A percentile compares a stretch with the other conserved stretches of the same genome.
phyloP scores from a whole-genome alignment of 2,113 vertebrate species.

The Anhinga rufa region DNA sequence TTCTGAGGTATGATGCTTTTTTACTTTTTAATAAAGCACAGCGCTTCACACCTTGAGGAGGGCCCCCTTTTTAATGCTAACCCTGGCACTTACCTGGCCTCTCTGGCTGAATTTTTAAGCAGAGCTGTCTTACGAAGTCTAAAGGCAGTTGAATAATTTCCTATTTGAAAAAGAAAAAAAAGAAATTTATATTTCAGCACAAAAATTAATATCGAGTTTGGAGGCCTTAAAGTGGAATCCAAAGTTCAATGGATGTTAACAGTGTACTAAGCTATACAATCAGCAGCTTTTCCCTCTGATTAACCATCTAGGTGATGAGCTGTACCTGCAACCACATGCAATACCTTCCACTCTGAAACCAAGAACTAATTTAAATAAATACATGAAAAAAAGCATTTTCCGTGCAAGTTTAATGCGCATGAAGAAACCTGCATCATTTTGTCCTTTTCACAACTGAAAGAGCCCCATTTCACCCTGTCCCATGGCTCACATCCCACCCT shows the following conservation, averaged over 20 bases:
- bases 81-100: constrained; percentile 82
- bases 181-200: neutral
- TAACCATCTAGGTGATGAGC: neutral
- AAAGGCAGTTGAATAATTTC: constrained; percentile 93
- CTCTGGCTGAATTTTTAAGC: constrained; percentile 91
- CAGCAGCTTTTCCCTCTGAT: neutral
- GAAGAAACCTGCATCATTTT: neutral
- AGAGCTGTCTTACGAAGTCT: constrained; percentile 92
- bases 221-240: neutral
- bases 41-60: neutral
- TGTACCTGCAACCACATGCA: neutral
- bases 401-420: neutral
- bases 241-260: neutral
- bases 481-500: neutral
- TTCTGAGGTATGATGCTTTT: neutral
- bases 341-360: neutral
- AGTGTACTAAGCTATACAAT: neutral
- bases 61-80: neutral
- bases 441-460: neutral
- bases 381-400: neutral
- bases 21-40: neutral
- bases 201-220: neutral
- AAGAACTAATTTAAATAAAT: neutral
- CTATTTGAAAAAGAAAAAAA: constrained; percentile 64
- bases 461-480: neutral